A percentile compares a stretch with the other conserved stretches of the same genome.
phyloP scores from a whole-genome alignment of 2,113 vertebrate species.

The Acanthisitta chloris region DNA sequence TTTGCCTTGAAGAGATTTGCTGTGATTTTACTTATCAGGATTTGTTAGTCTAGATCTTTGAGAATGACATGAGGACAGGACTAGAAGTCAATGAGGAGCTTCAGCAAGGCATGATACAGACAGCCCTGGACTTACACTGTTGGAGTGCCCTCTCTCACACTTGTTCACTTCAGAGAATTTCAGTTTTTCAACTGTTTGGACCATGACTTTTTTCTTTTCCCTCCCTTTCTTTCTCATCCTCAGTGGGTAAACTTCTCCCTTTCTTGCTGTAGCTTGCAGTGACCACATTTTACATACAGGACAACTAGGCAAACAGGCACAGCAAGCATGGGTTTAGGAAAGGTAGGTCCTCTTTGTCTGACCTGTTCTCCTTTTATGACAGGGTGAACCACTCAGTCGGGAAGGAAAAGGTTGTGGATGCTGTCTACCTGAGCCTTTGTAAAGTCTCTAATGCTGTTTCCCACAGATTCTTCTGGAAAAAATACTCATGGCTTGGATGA shows the following conservation, averaged over 20 bases:
- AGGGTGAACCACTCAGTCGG: neutral
- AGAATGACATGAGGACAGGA: neutral
- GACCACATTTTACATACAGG: neutral
- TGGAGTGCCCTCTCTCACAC: neutral
- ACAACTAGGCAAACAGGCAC: neutral
- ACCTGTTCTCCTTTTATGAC: neutral
- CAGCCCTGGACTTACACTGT: fast-evolving
- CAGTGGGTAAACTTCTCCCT: neutral
- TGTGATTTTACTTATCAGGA: neutral
- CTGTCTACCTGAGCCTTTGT: neutral
- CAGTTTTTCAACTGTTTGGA: neutral
- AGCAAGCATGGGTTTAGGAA: neutral
- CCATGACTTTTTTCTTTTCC: neutral
- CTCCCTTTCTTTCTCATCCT: neutral
- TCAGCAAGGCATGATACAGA: neutral
- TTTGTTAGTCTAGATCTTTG: neutral
- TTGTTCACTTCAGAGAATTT: neutral
- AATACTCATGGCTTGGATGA: neutral
- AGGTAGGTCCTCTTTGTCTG: neutral
- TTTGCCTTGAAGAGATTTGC: neutral
- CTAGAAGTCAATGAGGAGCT: neutral
- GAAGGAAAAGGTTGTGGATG: neutral
- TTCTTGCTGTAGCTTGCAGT: neutral
- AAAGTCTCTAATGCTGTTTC: neutral
- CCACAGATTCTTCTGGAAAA: neutral